Base-by-base conservation (phyloP, 2,113 vertebrate genomes). In the Pimephales promelas region DNA sequence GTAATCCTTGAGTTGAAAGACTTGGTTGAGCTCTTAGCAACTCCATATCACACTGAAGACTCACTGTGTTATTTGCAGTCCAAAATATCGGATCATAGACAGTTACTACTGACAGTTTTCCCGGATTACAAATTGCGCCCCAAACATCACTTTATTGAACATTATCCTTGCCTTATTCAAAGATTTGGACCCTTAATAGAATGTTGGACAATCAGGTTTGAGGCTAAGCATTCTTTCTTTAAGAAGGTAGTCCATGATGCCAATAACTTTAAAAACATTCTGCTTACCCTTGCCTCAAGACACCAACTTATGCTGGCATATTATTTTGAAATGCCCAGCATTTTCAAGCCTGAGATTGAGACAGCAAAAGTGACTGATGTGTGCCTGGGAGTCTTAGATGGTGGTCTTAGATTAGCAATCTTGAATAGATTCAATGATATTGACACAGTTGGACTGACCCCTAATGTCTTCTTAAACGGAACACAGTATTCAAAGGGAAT, bases 161-260 rank as follows among this genome's bases (percentile, higher is more conserved):
- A 87, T 80, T 88, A 88, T 87, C 88, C 84, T 61, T 18, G 49
- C 1, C 9, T 86, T 4, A 87, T 88, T 14, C 28, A 86, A 7
- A 84, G 66, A 52, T 88, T 81, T 85, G 70, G 84, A 31, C 82
- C 82, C 0, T 7, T 83, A 14, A 76, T 52, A 72, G 85, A 88
- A n/a, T 88, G 74, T 28, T 87, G 89, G 86, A 88, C 83, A 24
- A 85, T 88, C 4, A 7, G 70, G 11, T 90, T 90, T 86, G 84
- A 88, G 76, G 86, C n/a, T n/a, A n/a, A n/a, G n/a, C n/a, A n/a
- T n/a, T n/a, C n/a, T n/a, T n/a, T n/a, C n/a, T n/a, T n/a, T 75
- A 85, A 85, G 81, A 88, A 84, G 7, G 34, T 86, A 4, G 74
- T 88, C 2, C 70, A 1, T 3, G 43, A 88, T 40, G 26, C 77